These are phyloP conservation scores for Ictidomys tridecemlineatus DNA, from an alignment of 2,113 vertebrate species.

Conservation along the genomic window DNA sequence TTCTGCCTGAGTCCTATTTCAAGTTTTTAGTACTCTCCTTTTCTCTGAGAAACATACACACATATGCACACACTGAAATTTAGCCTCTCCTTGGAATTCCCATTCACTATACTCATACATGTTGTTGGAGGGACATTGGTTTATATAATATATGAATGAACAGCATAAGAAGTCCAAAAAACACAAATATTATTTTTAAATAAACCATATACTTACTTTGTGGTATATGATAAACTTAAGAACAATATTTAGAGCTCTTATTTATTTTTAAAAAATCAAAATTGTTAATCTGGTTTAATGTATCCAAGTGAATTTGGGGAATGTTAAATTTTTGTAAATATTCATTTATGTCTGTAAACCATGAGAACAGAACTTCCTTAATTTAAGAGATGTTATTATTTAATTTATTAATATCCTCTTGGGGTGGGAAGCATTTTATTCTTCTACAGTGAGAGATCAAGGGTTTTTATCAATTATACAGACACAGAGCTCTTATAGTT, in stretches of 20 bases:
- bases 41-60: not conserved
- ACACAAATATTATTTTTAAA: conserved; percentile 25
- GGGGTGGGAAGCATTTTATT: not conserved
- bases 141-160: not conserved
- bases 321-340: not conserved
- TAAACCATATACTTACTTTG: not conserved
- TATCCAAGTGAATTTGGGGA: not conserved
- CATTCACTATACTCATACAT: not conserved
- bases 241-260: not conserved
- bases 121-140: not conserved
- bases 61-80: not conserved
- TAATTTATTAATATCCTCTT: not conserved
- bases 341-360: not conserved
- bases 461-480: not conserved
- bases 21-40: not conserved
- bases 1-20: not conserved
- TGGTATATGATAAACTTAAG: not conserved
- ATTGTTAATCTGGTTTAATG: not conserved
- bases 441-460: not conserved
- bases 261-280: not conserved
- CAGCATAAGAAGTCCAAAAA: no score
- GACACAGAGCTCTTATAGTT: not conserved
- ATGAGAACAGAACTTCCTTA: not conserved
- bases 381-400: not conserved
- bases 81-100: not conserved